Evolutionary conservation across 2,797 vertebrate species (phyloP).

Genomic region (Pseudochirops corinnae): DNA sequence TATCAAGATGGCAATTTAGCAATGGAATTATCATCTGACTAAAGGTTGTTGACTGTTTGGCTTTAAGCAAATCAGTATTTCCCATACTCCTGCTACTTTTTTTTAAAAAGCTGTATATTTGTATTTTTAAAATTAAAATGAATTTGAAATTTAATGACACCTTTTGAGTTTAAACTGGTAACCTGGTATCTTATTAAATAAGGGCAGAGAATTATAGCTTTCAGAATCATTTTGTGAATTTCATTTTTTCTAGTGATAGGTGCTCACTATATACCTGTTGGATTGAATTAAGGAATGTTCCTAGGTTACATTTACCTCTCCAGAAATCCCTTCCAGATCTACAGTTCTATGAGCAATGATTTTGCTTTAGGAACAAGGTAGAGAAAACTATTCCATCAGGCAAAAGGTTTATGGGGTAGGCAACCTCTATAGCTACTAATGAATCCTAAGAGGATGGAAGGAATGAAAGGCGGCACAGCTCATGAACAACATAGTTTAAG

Average conservation of each 20-base stretch:
- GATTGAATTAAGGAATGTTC: neutral
- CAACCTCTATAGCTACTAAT: neutral
- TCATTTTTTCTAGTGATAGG: neutral
- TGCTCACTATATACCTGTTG: constrained; percentile 5
- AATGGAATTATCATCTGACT: neutral
- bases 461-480: neutral
- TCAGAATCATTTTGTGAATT: neutral
- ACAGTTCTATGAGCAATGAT: neutral
- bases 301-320: neutral
- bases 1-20: constrained; percentile 8
- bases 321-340: neutral
- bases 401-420: neutral
- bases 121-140: neutral
- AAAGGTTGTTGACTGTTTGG: neutral
- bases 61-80: constrained; percentile 21
- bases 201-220: constrained; percentile 4
- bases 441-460: neutral
- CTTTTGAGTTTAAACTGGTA: neutral
- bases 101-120: neutral
- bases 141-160: neutral
- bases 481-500: neutral
- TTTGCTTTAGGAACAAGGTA: neutral
- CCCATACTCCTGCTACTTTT: neutral
- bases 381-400: neutral
- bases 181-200: neutral